Base-by-base conservation (phyloP, 2,113 vertebrate genomes). In the Clarias macrocephalus region DNA sequence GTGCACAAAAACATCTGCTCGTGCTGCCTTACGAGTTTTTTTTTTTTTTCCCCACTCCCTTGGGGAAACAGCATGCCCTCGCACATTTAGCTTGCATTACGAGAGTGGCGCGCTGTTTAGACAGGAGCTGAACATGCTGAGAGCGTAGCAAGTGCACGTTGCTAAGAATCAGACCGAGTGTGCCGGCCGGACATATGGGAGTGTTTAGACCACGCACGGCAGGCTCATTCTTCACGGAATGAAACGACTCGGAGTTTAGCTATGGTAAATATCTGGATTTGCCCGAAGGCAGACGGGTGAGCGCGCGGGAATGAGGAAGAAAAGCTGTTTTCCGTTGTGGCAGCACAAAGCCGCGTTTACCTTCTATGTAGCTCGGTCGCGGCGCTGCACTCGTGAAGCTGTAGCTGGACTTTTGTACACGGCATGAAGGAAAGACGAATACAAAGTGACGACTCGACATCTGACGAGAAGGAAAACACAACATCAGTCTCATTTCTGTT, bases 181-280 rank as follows among this genome's bases (percentile, higher is more conserved):
- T 80, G 87, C 54, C 1, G 23, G 42, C 54, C 1, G 23, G 42
- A 86, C 91, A 93, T 90, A 81, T 92, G 91, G 90, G 65, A 92
- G 68, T 56, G n/a, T 48, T 92, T 90, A 89, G 86, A 54, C 68
- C 57, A 88, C 84, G 88, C 86, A 90, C 88, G 75, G 86, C 89
- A 86, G 80, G 72, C 88, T 84, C 87, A 68, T 60, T 86, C 68
- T 88, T 82, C 82, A 89, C 68, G 80, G 87, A 86, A 86, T 83
- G 68, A 85, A 79, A 89, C 56, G 63, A 88, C 88, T 86, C 42
- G 11, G 37, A 88, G 88, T 76, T 92, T 90, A 85, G 91, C 84
- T 80, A 82, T 68, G 88, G 84, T 90, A 90, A 92, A 91, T 90
- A 92, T 90, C 89, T 86, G 33, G 88, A 84, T 77, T 83, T 84